Conservation (phyloP, 1,140 invertebrate species). For the Orius laevigatus region DNA sequence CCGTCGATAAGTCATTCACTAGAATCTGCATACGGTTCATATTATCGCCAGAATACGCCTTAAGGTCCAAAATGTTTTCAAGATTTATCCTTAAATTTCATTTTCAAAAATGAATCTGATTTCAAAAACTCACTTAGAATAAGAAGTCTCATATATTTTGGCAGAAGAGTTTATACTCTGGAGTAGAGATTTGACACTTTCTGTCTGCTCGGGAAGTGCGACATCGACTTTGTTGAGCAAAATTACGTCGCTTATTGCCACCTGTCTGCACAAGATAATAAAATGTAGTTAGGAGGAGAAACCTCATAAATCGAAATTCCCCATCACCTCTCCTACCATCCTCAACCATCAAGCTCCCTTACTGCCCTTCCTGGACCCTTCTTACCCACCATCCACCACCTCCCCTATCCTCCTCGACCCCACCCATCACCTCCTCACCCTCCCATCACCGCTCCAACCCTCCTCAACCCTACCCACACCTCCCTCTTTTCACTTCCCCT, state of each 20-base stretch:
- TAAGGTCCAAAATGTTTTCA: conserved; percentile 21
- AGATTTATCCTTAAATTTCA: conserved; percentile 19
- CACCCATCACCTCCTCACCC: too few relatives aligned
- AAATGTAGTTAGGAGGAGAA: too few relatives aligned
- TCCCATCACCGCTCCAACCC: too few relatives aligned
- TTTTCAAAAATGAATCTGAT: too few relatives aligned
- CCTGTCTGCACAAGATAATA: conserved; percentile 23
- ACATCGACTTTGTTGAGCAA: conserved; percentile 24
- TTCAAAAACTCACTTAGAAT: conserved; percentile 12
- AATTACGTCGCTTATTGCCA: conserved; percentile 24
- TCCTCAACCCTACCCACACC: too few relatives aligned
- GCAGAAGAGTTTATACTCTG: conserved; percentile 9
- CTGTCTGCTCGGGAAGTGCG: conserved; percentile 9
- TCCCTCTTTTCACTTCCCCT: too few relatives aligned
- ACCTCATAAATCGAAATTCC: too few relatives aligned
- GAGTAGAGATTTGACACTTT: background rate
- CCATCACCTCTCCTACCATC: too few relatives aligned
- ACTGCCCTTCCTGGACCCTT: too few relatives aligned
- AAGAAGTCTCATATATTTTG: conserved; percentile 9
- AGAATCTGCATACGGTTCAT: conserved; percentile 4
- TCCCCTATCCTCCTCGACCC: too few relatives aligned
- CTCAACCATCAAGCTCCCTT: too few relatives aligned
- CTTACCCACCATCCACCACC: too few relatives aligned
- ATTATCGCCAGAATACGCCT: conserved; percentile 19
- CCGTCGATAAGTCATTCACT: background rate